These are phyloP conservation scores for Dendroctonus ponderosae DNA, from an alignment of 1,140 invertebrate species.

Conservation along the genomic window DNA sequence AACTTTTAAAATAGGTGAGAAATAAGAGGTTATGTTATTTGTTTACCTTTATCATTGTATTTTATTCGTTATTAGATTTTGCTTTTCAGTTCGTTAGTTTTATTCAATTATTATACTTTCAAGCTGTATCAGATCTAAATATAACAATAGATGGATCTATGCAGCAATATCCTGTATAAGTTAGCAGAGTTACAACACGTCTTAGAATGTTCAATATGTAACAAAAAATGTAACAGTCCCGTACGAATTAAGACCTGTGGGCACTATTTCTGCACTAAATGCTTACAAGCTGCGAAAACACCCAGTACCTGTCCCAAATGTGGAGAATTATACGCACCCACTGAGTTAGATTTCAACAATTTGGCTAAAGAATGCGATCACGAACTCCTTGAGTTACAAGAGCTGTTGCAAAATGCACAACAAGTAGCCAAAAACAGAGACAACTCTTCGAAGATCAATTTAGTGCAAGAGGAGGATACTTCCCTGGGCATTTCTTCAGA, in stretches of 20 bases:
- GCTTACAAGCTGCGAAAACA: constrained; percentile 18
- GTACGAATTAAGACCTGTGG: constrained; percentile 33
- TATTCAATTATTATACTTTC: no score
- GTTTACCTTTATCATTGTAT: no score
- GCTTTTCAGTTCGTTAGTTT: no score
- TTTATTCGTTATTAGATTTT: no score
- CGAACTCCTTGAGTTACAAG: constrained; percentile 8
- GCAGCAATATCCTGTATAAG: no score
- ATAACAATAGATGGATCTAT: no score
- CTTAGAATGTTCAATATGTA: constrained; percentile 23
- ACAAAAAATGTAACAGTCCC: constrained; percentile 16
- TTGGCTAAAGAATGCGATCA: constrained; percentile 18
- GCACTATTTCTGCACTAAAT: constrained; percentile 34
- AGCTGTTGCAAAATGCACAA: no score
- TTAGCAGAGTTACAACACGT: constrained; percentile 7
- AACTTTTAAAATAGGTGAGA: no score
- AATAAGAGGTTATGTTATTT: no score
- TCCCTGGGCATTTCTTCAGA: background rate
- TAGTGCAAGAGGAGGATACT: background rate
- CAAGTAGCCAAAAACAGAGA: background rate
- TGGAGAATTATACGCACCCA: constrained; percentile 21
- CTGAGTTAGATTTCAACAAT: constrained; percentile 29
- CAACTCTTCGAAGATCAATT: constrained; percentile 10
- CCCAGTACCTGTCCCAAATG: constrained; percentile 33
- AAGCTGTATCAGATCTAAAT: no score